Conservation (phyloP, 2,113 vertebrate species). For the Cheilinus undulatus region DNA sequence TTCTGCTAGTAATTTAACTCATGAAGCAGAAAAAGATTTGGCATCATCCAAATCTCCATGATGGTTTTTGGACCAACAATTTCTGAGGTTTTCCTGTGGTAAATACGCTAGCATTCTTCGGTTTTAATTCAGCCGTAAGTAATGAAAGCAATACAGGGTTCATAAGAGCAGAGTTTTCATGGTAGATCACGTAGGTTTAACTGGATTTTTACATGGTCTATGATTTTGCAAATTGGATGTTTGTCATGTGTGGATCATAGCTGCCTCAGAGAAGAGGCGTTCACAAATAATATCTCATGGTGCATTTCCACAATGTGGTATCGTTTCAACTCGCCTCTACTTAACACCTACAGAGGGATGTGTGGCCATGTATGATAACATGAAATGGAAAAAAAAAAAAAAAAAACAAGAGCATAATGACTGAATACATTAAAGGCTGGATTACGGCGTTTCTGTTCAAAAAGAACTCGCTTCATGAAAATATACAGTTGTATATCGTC, state of each 20-base stretch:
- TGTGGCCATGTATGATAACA: too few relatives aligned
- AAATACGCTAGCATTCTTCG: conserved; percentile 15
- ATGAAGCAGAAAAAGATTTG: conserved; percentile 47
- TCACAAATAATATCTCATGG: conserved; percentile 6
- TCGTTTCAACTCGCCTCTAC: too few relatives aligned
- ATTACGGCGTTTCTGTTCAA: too few relatives aligned
- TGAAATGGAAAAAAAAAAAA: too few relatives aligned
- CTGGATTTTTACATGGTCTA: conserved; percentile 38
- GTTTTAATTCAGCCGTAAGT: conserved; percentile 35
- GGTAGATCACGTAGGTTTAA: conserved; percentile 41
- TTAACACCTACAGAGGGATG: too few relatives aligned
- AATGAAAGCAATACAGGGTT: conserved; percentile 23
- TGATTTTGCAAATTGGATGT: conserved; percentile 25
- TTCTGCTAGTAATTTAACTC: conserved; percentile 45
- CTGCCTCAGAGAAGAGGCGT: neutral
- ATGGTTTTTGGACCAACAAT: neutral
- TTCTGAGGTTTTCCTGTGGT: conserved; percentile 33
- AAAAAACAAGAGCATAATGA: too few relatives aligned
- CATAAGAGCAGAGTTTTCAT: conserved; percentile 36
- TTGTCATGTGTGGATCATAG: conserved; percentile 17
- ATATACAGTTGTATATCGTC: too few relatives aligned
- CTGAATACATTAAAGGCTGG: too few relatives aligned
- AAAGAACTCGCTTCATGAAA: too few relatives aligned
- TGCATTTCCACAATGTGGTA: too few relatives aligned
- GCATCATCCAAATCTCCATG: conserved; percentile 56